Percentiles rank a stretch among this genome's conserved stretches.
phyloP scores from a whole-genome alignment of 2,113 vertebrate genomes.

The Callionymus lyra region DNA sequence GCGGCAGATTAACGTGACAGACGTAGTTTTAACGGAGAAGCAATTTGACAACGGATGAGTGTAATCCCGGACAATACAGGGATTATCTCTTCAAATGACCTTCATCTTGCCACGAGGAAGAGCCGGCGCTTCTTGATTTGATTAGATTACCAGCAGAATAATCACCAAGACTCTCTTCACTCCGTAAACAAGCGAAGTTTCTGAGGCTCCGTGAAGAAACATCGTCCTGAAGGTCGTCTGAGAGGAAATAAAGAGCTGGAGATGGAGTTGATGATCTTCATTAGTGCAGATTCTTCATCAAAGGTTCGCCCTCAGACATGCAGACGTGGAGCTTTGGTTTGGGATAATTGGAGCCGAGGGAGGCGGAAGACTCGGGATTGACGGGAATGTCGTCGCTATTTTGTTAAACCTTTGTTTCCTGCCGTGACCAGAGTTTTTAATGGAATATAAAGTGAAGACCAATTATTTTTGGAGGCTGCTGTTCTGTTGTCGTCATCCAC shows the following conservation, averaged over 20 bases:
- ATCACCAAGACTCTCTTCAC: constrained; percentile 18
- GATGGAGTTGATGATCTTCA: constrained; percentile 18
- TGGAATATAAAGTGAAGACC: too few species aligned
- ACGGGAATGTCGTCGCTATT: constrained; percentile 23
- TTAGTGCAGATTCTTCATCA: constrained; percentile 30
- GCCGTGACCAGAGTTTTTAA: neutral
- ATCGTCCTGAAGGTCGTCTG: neutral
- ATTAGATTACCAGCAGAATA: constrained; percentile 50
- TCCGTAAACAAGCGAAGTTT: neutral
- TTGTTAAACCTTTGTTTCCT: constrained; percentile 11
- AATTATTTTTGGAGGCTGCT: too few species aligned
- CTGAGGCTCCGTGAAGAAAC: constrained; percentile 2
- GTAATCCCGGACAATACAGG: constrained; percentile 60
- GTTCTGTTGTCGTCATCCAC: too few species aligned
- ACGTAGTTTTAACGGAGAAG: constrained; percentile 57
- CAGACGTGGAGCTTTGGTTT: constrained; percentile 8
- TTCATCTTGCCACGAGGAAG: constrained; percentile 55
- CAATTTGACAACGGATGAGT: constrained; percentile 64
- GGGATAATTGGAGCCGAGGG: constrained; percentile 29
- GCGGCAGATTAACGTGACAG: constrained; percentile 25
- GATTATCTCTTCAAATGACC: constrained; percentile 68
- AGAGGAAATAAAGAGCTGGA: neutral
- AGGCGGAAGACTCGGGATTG: constrained; percentile 19
- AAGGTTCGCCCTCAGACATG: constrained; percentile 22
- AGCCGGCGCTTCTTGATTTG: constrained; percentile 43